phyloP scores from a whole-genome alignment of 2,888 invertebrate species.

The Drosophila merina region DNA sequence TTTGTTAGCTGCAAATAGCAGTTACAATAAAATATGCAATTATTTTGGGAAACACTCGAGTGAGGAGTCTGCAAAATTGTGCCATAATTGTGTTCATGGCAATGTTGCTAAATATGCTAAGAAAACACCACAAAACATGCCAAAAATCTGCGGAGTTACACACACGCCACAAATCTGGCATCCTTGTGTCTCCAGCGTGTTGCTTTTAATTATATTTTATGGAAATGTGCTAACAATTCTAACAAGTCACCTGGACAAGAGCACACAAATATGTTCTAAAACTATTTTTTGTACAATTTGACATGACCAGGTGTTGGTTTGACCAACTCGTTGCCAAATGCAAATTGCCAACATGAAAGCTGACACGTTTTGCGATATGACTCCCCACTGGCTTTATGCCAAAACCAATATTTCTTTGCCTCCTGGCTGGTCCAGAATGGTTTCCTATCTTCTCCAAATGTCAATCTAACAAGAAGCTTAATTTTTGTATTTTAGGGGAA shows the following conservation, averaged over 20 bases:
- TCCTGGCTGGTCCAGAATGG: neutral
- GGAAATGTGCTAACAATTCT: constrained; percentile 46
- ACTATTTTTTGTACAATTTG: constrained; percentile 51
- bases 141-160: constrained; percentile 55
- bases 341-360: constrained; percentile 35
- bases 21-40: constrained; percentile 51
- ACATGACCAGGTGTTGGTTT: constrained; percentile 65
- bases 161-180: constrained; percentile 37
- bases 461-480: constrained; percentile 3
- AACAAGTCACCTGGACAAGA: constrained; percentile 50
- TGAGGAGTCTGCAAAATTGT: constrained; percentile 53
- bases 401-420: constrained; percentile 4
- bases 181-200: constrained; percentile 34
- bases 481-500: neutral
- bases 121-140: constrained; percentile 60
- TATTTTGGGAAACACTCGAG: constrained; percentile 46
- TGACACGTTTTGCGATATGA: constrained; percentile 37
- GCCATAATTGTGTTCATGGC: constrained; percentile 63
- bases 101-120: constrained; percentile 52
- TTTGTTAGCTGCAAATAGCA: constrained; percentile 46
- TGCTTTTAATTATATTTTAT: constrained; percentile 75
- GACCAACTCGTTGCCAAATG: constrained; percentile 40
- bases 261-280: constrained; percentile 6
- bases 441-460: neutral
- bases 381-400: constrained; percentile 14